Base-by-base conservation (phyloP, 2,797 vertebrate species). In the Tapirus indicus region DNA sequence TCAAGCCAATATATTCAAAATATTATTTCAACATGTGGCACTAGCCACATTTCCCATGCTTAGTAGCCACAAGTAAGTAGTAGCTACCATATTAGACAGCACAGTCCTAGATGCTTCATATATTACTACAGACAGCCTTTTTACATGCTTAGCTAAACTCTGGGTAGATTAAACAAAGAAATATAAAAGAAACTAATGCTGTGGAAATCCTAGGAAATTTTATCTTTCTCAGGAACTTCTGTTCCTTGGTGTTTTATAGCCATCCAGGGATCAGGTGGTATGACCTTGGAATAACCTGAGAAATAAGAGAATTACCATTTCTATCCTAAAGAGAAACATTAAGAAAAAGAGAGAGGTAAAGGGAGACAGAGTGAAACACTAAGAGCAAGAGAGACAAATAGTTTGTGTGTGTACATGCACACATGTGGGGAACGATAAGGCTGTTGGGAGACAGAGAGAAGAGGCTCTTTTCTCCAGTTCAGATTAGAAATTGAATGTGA, bases 1-100 rank as follows among this genome's bases (percentile, higher is more conserved):
- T 90, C 62, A 85, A 97, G 17, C 25, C 27, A 83, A 71, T 83
- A 69, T 54, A 75, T 62, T 32, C 68, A 75, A 97, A 92, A 82
- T 90, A 54, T 78, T 44, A 79, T 85, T 87, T 83, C 5, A 47
- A 58, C 29, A 77, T 9, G 7, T 74, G 21, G 18, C 25, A 72
- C 25, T n/a, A 72, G 10, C 25, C 49, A 60, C 29, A 14, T 58
- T 89, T 83, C 54, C 52, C 29, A 71, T 1, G 8, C 62, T 77
- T 83, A 91, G 27, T 69, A 95, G 47, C 20, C 56, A 92, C 32
- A 71, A 62, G 29, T 66, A 93, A 20, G 23, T 35, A 71, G 27
- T 69, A 94, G 56, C 5, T 87, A 78, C 14, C 29, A 2, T 60
- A 66, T 83, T 44, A 95, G 10, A 82, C 14, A 90, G 16, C 62